Evolutionary conservation across 2,797 vertebrate genomes (phyloP).

Genomic region (Geotrypetes seraphini): DNA sequence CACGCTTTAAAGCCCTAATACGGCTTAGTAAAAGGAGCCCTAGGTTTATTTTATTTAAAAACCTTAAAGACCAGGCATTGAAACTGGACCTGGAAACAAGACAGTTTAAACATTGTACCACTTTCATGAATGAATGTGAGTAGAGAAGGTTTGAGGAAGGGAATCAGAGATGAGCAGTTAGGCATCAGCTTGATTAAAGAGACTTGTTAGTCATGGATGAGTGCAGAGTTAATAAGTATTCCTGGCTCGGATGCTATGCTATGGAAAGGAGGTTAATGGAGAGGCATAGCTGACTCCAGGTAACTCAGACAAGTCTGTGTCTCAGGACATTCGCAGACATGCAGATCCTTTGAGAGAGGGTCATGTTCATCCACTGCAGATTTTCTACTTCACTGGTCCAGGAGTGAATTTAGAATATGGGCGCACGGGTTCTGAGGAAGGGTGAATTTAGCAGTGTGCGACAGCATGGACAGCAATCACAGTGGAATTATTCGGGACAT

Average conservation of each 20-base stretch:
- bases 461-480: no score
- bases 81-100: neutral
- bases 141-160: conserved; percentile 16
- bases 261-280: conserved; percentile 37
- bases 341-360: conserved; percentile 6
- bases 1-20: no score
- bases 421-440: conserved; percentile 4
- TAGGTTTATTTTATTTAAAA: neutral
- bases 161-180: conserved; percentile 40
- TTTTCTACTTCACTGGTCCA: conserved; percentile 28
- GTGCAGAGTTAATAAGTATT: conserved; percentile 81
- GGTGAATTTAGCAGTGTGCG: neutral
- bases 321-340: conserved; percentile 6
- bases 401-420: conserved; percentile 13
- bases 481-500: no score
- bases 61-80: neutral
- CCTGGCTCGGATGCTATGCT: conserved; percentile 36
- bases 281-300: conserved; percentile 29
- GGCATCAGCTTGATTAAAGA: conserved; percentile 60
- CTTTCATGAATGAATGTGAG: neutral
- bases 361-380: conserved; percentile 7
- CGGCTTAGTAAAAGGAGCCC: no score
- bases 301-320: conserved; percentile 33
- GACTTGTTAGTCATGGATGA: conserved; percentile 71
- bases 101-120: neutral